Conservation (phyloP, 2,888 invertebrate species). For the Drosophila koepferae region DNA sequence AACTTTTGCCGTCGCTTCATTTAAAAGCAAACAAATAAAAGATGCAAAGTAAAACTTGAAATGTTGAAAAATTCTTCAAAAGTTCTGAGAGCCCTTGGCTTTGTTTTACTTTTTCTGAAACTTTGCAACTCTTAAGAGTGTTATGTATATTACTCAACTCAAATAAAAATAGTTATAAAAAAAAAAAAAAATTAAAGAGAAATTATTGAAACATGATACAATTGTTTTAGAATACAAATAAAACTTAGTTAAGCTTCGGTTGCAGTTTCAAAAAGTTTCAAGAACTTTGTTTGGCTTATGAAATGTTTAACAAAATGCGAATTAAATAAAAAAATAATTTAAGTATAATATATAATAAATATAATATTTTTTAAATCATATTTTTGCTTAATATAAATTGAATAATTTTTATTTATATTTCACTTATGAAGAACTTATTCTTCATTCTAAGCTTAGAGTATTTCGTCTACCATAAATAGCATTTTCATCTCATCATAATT, state of each 20-base stretch:
- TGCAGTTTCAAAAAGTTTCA: background rate
- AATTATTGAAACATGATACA: background rate
- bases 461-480: background rate
- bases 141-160: background rate
- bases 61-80: background rate
- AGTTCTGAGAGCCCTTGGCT: background rate
- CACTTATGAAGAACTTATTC: background rate
- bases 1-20: background rate
- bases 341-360: too few relatives aligned
- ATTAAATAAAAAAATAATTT: too few relatives aligned
- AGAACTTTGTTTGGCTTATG: background rate
- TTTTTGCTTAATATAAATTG: too few relatives aligned
- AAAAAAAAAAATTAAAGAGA: background rate
- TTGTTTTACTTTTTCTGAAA: background rate
- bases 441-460: conserved; percentile 3
- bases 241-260: background rate
- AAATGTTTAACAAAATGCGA: background rate
- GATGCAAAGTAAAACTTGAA: conserved; percentile 6
- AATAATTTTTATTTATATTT: background rate
- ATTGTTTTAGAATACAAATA: background rate
- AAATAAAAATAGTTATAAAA: background rate
- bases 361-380: too few relatives aligned
- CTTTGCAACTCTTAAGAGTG: background rate
- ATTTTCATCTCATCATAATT: conserved; percentile 8
- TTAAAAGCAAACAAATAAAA: conserved; percentile 4